Conservation (phyloP, 1,140 invertebrate genomes). For the Drosophila simulans region DNA sequence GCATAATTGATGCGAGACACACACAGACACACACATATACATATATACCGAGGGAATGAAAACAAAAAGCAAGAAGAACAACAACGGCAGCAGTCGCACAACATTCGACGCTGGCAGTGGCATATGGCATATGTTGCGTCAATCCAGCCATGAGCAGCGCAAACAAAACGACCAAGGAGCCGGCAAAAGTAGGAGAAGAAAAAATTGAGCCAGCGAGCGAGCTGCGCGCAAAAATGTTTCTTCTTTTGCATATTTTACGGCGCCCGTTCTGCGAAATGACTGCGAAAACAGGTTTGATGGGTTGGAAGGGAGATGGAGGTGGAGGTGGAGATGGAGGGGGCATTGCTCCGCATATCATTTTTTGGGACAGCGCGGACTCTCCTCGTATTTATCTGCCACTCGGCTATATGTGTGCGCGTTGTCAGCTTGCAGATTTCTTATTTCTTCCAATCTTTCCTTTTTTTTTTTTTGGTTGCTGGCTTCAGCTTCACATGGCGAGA, state of each 20-base stretch:
- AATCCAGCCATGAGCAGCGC: constrained; percentile 75
- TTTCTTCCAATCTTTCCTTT: constrained; percentile 35
- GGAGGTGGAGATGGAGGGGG: constrained; percentile 13
- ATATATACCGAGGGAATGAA: not conserved
- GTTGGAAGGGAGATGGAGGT: constrained; percentile 38
- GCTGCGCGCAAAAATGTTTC: constrained; percentile 61
- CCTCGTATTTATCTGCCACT: constrained; percentile 51
- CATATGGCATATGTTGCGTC: constrained; percentile 78
- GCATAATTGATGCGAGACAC: constrained; percentile 77
- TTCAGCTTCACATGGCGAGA: constrained; percentile 61
- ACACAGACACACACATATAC: constrained; percentile 33
- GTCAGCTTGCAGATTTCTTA: constrained; percentile 77
- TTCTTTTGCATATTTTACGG: constrained; percentile 79
- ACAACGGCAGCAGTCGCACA: constrained; percentile 34
- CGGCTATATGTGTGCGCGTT: constrained; percentile 22
- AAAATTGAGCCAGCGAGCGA: constrained; percentile 7
- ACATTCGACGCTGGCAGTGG: constrained; percentile 46
- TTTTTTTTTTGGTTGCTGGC: constrained; percentile 24
- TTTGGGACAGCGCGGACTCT: constrained; percentile 47
- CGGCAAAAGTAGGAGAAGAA: constrained; percentile 32
- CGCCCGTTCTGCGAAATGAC: constrained; percentile 66
- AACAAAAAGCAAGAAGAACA: constrained; percentile 7
- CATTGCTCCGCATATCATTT: constrained; percentile 64
- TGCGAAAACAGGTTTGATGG: constrained; percentile 73
- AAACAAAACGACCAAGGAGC: constrained; percentile 54